phyloP scores from a whole-genome alignment of 2,888 invertebrate genomes.

The Sphaerophoria taeniata region DNA sequence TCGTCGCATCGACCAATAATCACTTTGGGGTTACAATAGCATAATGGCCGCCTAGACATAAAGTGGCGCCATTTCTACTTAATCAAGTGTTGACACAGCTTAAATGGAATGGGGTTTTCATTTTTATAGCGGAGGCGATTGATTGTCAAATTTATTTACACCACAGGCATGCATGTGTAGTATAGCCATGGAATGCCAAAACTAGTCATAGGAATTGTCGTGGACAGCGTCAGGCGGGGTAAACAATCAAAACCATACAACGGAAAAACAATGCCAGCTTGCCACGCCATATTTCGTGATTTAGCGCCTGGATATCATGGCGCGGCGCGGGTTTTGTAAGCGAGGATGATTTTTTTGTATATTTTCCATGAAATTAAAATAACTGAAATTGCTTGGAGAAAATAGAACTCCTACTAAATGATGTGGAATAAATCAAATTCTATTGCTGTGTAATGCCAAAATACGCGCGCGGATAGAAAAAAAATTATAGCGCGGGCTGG shows the following conservation, averaged over 20 bases:
- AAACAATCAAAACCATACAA: not conserved
- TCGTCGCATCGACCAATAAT: slow-evolving; percentile 8
- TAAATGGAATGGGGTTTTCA: slow-evolving; percentile 5
- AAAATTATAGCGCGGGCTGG: not conserved
- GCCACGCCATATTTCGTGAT: slow-evolving; percentile 69
- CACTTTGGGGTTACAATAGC: slow-evolving; percentile 12
- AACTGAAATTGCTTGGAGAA: slow-evolving; percentile 38
- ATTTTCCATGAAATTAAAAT: slow-evolving; percentile 59
- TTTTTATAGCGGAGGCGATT: slow-evolving; percentile 23
- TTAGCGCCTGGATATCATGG: slow-evolving; percentile 35
- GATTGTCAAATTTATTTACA: slow-evolving; percentile 30
- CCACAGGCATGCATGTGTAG: not conserved
- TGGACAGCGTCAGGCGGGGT: not conserved
- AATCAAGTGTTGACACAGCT: slow-evolving; percentile 59
- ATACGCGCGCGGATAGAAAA: not conserved
- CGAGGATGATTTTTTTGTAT: not conserved
- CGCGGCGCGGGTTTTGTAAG: not conserved
- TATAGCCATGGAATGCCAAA: not conserved
- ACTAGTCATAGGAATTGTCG: not conserved
- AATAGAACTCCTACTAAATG: slow-evolving; percentile 61
- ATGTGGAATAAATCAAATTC: slow-evolving; percentile 63
- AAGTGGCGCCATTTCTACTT: slow-evolving; percentile 46
- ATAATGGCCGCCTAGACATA: slow-evolving; percentile 26
- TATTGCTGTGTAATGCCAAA: slow-evolving; percentile 24
- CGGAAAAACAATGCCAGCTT: slow-evolving; percentile 50